These are phyloP conservation scores for Malachius bipustulatus DNA, from an alignment of 2,888 invertebrate genomes.

Conservation along the genomic window DNA sequence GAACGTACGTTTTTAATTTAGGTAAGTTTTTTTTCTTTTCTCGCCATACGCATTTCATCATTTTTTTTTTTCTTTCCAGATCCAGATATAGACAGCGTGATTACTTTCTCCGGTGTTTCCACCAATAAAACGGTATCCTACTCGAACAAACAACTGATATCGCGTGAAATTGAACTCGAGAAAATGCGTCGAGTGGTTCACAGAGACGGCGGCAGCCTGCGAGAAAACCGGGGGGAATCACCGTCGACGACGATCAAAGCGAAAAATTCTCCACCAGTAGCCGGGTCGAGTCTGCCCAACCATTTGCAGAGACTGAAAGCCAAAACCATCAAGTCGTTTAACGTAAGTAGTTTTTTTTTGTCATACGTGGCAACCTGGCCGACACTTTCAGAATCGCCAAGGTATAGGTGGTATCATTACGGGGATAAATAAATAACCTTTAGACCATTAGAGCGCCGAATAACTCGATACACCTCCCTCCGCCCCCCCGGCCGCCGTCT, in stretches of 20 bases:
- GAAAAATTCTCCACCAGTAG: constrained; percentile 24
- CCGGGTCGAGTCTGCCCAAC: constrained; percentile 44
- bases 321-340: constrained; percentile 42
- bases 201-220: constrained; percentile 7
- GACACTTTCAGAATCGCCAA: no score
- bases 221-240: constrained; percentile 6
- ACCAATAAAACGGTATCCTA: constrained; percentile 43
- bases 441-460: not conserved
- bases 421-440: no score
- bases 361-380: no score
- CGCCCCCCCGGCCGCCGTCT: no score
- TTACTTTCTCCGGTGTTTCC: constrained; percentile 33
- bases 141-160: constrained; percentile 65
- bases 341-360: no score
- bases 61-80: constrained; percentile 42
- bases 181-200: constrained; percentile 48
- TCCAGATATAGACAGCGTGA: constrained; percentile 65
- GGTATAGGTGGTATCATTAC: no score
- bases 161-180: constrained; percentile 71
- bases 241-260: constrained; percentile 4
- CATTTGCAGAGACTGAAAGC: constrained; percentile 59
- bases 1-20: constrained; percentile 53
- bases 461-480: not conserved
- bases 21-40: constrained; percentile 22
- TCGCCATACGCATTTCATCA: not conserved